Evolutionary conservation across 2,113 vertebrate species (phyloP).

Genomic region (Apodemus speciosus): DNA sequence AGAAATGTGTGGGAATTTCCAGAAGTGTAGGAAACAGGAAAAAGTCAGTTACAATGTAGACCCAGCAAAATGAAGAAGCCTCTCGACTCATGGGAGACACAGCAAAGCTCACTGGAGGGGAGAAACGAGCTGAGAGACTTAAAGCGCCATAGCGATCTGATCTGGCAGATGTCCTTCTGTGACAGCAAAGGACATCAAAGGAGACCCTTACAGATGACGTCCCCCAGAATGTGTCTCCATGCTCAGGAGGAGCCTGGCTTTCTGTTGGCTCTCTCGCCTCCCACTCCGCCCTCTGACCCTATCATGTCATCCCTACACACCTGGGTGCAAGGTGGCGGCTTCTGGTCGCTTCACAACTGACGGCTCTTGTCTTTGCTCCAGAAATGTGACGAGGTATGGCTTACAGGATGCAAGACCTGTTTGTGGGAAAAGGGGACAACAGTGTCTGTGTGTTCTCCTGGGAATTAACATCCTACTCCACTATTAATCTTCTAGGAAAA

Average conservation of each 20-base stretch:
- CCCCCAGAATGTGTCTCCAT: background rate
- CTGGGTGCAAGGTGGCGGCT: background rate
- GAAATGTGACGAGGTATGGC: conserved; percentile 8
- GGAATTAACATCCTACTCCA: background rate
- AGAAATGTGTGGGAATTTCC: background rate
- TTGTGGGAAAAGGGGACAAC: background rate
- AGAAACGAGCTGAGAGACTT: background rate
- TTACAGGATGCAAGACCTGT: conserved; percentile 30
- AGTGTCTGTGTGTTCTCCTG: background rate
- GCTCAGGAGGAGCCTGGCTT: background rate
- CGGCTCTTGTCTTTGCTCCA: background rate
- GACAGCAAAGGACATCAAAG: background rate
- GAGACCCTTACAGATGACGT: background rate
- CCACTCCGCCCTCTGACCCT: background rate
- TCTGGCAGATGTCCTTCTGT: background rate
- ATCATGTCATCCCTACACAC: background rate
- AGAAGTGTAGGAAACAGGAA: background rate
- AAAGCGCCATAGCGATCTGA: no score
- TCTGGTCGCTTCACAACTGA: background rate
- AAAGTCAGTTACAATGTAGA: background rate
- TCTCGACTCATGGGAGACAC: background rate
- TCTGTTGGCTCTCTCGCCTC: background rate
- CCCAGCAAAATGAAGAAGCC: background rate
- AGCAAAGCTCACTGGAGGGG: background rate
- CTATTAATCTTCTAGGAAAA: background rate